phyloP scores from a whole-genome alignment of 2,888 invertebrate genomes.

The Urechis unicinctus region DNA sequence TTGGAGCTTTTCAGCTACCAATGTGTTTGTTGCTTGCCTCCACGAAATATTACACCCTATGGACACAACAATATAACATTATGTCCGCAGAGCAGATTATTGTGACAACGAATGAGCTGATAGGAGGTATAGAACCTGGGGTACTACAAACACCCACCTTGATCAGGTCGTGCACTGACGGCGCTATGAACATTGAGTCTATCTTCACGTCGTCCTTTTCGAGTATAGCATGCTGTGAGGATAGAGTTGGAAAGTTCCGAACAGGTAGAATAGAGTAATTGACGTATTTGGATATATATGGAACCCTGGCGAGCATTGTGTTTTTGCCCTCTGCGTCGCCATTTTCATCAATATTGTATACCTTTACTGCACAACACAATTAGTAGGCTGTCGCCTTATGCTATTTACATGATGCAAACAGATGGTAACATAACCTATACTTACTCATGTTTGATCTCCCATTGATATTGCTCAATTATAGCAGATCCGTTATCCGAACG shows the following conservation, averaged over 20 bases:
- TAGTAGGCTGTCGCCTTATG: too few species aligned
- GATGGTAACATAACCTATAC: too few species aligned
- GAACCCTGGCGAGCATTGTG: constrained; percentile 34
- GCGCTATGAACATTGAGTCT: constrained; percentile 53
- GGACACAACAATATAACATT: too few species aligned
- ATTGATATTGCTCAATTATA: too few species aligned
- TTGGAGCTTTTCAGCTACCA: constrained; percentile 98
- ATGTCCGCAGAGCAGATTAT: too few species aligned
- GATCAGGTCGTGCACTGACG: constrained; percentile 52
- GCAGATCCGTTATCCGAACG: too few species aligned
- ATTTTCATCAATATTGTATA: constrained; percentile 44
- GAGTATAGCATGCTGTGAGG: constrained; percentile 92
- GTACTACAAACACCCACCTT: constrained; percentile 29
- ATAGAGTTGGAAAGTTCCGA: constrained; percentile 25
- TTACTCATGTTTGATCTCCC: too few species aligned
- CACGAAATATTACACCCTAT: constrained; percentile 51
- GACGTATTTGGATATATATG: constrained; percentile 12
- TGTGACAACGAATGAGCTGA: not conserved
- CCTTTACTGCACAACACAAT: too few species aligned
- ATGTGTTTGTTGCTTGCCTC: constrained; percentile 59
- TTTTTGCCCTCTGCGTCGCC: constrained; percentile 49
- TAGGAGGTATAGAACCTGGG: not conserved
- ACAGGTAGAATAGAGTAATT: constrained; percentile 41
- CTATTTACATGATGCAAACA: too few species aligned
- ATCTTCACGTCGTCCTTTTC: constrained; percentile 86